These are phyloP conservation scores for Phrynosoma blainvillii DNA, from an alignment of 2,113 vertebrate species.

Conservation along the genomic window DNA sequence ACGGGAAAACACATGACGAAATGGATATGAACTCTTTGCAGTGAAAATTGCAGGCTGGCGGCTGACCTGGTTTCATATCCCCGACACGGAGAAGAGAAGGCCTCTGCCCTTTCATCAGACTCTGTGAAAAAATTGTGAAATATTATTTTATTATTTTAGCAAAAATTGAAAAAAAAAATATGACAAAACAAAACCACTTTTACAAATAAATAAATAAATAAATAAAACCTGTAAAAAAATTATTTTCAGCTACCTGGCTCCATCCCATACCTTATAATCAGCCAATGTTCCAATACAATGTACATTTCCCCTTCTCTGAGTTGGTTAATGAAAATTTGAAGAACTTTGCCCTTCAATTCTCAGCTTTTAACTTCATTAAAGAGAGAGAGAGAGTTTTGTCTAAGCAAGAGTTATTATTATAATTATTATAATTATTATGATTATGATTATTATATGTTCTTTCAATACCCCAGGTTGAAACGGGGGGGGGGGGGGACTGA, in stretches of 20 bases:
- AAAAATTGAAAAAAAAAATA: conserved; percentile 80
- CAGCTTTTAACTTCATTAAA: conserved; percentile 85
- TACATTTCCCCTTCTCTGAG: conserved; percentile 85
- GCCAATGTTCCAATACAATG: conserved; percentile 91
- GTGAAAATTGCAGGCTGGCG: conserved; percentile 56
- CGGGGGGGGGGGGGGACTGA: conserved; percentile 65
- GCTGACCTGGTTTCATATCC: conserved; percentile 65
- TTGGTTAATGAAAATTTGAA: conserved; percentile 88
- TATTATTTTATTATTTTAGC: conserved; percentile 98
- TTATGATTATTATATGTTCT: conserved; percentile 74
- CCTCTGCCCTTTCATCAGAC: conserved; percentile 87
- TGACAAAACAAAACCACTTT: conserved; percentile 85
- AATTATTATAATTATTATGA: conserved; percentile 58
- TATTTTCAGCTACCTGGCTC: conserved; percentile 91
- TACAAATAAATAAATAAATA: conserved; percentile 86
- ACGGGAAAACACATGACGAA: background rate
- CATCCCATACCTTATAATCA: conserved; percentile 85
- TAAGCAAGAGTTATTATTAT: conserved; percentile 74
- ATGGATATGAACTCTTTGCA: conserved; percentile 33
- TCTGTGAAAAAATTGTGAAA: conserved; percentile 81
- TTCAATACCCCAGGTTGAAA: conserved; percentile 75
- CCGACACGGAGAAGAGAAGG: conserved; percentile 58
- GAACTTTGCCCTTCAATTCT: conserved; percentile 89
- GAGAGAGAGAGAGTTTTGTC: conserved; percentile 75
- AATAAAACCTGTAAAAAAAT: conserved; percentile 87